Conservation (phyloP, 1,140 invertebrate species). For the Neuroterus valhalla region DNA sequence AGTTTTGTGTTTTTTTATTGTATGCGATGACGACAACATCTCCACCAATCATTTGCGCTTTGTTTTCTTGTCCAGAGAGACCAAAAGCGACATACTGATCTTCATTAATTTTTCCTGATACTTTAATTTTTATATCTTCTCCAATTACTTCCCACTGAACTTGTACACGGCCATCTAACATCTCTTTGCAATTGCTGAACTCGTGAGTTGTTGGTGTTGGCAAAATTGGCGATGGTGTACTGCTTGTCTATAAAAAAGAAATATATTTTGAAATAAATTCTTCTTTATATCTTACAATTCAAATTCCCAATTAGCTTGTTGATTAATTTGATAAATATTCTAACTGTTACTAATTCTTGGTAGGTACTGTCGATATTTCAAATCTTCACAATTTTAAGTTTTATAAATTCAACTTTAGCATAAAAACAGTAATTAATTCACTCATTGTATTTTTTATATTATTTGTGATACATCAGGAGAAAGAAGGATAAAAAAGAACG, state of each 20-base stretch:
- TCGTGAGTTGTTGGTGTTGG: slow-evolving; percentile 69
- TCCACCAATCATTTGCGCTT: slow-evolving; percentile 83
- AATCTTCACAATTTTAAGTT: no score
- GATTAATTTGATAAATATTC: no score
- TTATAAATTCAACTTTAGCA: no score
- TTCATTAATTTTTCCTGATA: slow-evolving; percentile 85
- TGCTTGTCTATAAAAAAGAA: slow-evolving; percentile 79
- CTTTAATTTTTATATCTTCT: slow-evolving; percentile 84
- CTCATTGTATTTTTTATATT: no score
- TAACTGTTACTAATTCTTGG: no score
- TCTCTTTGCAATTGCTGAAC: slow-evolving; percentile 85
- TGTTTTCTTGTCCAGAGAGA: slow-evolving; percentile 84
- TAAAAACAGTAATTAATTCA: no score
- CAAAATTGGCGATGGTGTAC: slow-evolving; percentile 79
- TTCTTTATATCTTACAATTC: no score
- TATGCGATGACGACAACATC: slow-evolving; percentile 91
- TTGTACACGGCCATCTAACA: slow-evolving; percentile 85
- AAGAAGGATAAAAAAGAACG: background rate
- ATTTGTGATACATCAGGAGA: background rate
- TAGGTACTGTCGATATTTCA: no score
- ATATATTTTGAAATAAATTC: no score
- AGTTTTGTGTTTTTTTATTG: slow-evolving; percentile 81
- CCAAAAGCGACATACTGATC: slow-evolving; percentile 94
- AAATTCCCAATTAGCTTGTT: no score
- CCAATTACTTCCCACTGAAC: slow-evolving; percentile 87